Evolutionary conservation across 2,113 vertebrate genomes (phyloP).

Genomic region (Leiothrix lutea): DNA sequence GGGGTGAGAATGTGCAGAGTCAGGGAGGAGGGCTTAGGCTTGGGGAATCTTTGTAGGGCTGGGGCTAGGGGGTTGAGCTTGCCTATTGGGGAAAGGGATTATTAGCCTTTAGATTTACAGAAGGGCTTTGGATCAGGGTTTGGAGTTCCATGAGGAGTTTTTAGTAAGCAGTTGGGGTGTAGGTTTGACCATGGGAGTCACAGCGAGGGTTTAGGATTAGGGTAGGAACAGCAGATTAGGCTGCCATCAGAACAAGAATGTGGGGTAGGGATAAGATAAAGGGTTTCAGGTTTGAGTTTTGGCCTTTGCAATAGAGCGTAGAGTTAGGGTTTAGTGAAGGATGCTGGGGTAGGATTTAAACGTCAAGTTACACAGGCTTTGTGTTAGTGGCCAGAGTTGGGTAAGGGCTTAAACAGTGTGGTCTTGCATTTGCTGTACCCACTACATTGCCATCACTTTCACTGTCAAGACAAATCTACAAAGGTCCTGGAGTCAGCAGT

Average conservation of each 20-base stretch:
- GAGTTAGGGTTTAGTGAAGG: background rate
- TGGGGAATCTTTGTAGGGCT: rapidly evolving
- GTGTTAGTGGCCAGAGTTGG: background rate
- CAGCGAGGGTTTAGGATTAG: background rate
- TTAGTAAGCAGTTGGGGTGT: background rate
- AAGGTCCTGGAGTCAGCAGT: background rate
- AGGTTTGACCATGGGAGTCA: background rate
- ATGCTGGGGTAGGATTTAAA: background rate
- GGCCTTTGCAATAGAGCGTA: background rate
- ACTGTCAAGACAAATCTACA: background rate
- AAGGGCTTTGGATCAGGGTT: background rate
- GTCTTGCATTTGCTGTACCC: background rate
- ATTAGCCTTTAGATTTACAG: background rate
- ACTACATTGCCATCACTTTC: rapidly evolving
- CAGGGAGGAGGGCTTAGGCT: background rate
- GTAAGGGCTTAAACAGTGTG: background rate
- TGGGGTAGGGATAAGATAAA: background rate
- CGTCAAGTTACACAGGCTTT: background rate
- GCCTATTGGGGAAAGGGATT: background rate
- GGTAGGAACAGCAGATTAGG: background rate
- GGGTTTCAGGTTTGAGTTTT: background rate
- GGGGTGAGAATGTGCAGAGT: background rate
- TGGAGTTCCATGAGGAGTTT: background rate
- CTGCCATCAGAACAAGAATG: background rate
- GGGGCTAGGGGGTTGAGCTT: background rate